phyloP scores from a whole-genome alignment of 1,140 invertebrate genomes.

The Calephelis virginiensis region DNA sequence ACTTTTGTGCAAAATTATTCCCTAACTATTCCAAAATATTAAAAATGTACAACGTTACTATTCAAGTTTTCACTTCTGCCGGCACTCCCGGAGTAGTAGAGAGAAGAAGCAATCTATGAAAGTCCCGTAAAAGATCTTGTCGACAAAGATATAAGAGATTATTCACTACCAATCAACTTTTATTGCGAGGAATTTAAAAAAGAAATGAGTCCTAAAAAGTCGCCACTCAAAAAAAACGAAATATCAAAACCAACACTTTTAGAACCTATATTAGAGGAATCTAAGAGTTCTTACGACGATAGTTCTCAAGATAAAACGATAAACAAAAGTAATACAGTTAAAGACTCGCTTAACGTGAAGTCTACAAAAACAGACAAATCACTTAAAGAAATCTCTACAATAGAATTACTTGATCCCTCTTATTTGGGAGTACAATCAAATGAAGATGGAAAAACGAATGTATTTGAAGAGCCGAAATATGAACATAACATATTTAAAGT shows the following conservation, averaged over 20 bases:
- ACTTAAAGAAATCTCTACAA: neutral
- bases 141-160: constrained; percentile 71
- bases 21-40: too few relatives aligned
- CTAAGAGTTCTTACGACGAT: constrained; percentile 62
- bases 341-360: neutral
- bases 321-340: neutral
- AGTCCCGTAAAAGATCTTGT: constrained; percentile 69
- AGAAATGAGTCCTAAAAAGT: constrained; percentile 59
- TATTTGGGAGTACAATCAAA: neutral
- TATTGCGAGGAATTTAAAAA: constrained; percentile 65
- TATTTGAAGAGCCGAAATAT: neutral
- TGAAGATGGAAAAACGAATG: constrained; percentile 11
- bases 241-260: constrained; percentile 36
- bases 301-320: constrained; percentile 32
- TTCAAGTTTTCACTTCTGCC: too few relatives aligned
- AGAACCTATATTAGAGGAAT: constrained; percentile 69
- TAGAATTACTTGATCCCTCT: neutral
- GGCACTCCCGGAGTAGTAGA: too few relatives aligned
- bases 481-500: constrained; percentile 3
- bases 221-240: constrained; percentile 42
- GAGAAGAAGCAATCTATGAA: constrained; percentile 57
- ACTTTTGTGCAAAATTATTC: too few relatives aligned
- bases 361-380: neutral
- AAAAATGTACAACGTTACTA: too few relatives aligned
- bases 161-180: constrained; percentile 65